Evolutionary conservation across 2,888 invertebrate genomes (phyloP), one percentile per base, ranked within the genome.

Genomic region (Phyto melanocephala): DNA sequence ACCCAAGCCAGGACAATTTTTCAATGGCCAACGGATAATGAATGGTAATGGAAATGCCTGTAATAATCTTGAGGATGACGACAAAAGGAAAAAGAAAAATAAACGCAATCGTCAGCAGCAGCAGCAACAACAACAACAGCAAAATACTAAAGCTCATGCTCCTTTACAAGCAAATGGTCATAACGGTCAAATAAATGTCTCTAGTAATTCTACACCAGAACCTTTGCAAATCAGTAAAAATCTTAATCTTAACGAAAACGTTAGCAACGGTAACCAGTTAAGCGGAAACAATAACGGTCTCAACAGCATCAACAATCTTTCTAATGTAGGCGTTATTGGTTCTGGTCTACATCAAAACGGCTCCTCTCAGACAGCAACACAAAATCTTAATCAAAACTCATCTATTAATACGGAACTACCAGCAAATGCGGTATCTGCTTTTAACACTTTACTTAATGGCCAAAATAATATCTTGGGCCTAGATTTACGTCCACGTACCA

Each of bases 401-500:
- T 54, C 22, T 8, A 68, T 50, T 52, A 67, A 72, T 40, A 20
- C 77, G 15, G 81, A 84, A 13, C 35, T 81, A 52, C 88, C 86
- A 68, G 81, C 86, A n/a, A 87, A 86, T 74, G 84, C 82, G 47
- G 86, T 85, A 37, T 85, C 84, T 68, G 83, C 87, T 1, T 47
- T 89, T 56, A 87, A 85, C 84, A 88, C 85, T 82, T 87, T 87
- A 20, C 79, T 87, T 10, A 83, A 85, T 52, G 83, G 84, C 22
- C 65, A 81, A 60, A 84, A 84, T 28, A 89, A 87, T 63, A 84
- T 88, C 8, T 81, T 89, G 77, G 88, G 88, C 71, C 86, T 88
- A 60, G 93, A 93, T 86, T 88, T 93, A 45, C 93, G 96, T 11
- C 92, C 94, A 35, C 92, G 96, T 54, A 94, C 96, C 70, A 95